Evolutionary conservation across 2,888 invertebrate genomes (phyloP), one percentile per base, ranked within the genome.

Genomic region (Eudemis profundana): DNA sequence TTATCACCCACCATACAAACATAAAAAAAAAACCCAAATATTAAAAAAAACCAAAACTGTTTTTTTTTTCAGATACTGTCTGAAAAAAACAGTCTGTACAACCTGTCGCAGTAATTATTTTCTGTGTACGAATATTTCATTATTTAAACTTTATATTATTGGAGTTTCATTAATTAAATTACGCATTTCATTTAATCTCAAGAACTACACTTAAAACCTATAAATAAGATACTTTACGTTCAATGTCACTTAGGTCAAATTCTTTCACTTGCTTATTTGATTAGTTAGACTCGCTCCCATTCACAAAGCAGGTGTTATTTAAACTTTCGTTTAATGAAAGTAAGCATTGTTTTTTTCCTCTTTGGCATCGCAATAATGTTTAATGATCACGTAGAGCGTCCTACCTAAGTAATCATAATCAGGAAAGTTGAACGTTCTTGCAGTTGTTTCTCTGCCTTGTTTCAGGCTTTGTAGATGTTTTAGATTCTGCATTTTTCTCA

Each of bases 261-360:
- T 44, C 19, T 19, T 5, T n/a, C 14, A n/a, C n/a, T 10, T 19
- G 33, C 8, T 10, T 10, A 44, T 17, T 17, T 44, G 17, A 29
- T 23, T 42, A 47, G 4, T 49, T 17, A 15, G 60, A 36, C 38
- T 27, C 49, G 49, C 46, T 59, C 36, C 46, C 15, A 21, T 44
- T 47, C 23, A 7, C 17, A 38, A 33, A 21, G 14, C n/a, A 36
- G 14, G 19, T 59, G 21, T 47, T 36, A 46, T n/a, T 10, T 49
- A 49, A 50, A 47, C 46, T 29, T 57, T 46, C 36, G 15, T 5
- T 47, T 59, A 49, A 49, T 38, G 59, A 59, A 59, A 59, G 47
- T 38, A 23, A 49, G 8, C 21, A 27, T 15, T 15, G 47, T 38
- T 12, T 47, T 10, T 54, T 29, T 17, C 14, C 14, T 5, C 15